Percentiles rank a stretch among this genome's conserved stretches.
phyloP scores from a whole-genome alignment of 2,797 vertebrate genomes.

The Cyclura pinguis region DNA sequence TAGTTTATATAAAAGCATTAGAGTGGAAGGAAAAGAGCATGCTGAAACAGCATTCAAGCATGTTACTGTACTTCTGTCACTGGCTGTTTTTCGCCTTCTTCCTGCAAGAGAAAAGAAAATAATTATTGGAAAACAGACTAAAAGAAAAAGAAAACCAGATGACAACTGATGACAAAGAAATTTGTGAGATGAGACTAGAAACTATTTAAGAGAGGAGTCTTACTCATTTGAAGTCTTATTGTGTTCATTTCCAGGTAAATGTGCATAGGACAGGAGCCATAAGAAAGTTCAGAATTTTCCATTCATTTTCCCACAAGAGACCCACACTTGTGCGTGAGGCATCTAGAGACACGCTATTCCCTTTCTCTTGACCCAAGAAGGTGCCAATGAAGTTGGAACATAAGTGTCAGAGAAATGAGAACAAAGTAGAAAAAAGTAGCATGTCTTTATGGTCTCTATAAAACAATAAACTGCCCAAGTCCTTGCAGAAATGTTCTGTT shows the following conservation, averaged over 20 bases:
- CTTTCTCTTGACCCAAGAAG: neutral
- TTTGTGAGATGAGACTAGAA: slow-evolving; percentile 15
- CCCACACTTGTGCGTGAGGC: too few species aligned
- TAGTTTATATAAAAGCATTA: slow-evolving; percentile 27
- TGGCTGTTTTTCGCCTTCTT: slow-evolving; percentile 55
- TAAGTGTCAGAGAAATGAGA: neutral
- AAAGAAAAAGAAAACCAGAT: neutral
- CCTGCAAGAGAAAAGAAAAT: slow-evolving; percentile 45
- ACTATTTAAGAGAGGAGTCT: neutral
- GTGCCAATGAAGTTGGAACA: neutral
- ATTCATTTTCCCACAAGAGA: neutral
- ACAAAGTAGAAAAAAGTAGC: neutral
- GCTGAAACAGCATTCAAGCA: neutral
- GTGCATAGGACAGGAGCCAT: slow-evolving; percentile 3
- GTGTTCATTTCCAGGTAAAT: neutral
- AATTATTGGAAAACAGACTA: slow-evolving; percentile 18
- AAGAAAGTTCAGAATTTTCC: neutral
- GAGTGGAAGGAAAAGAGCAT: slow-evolving; percentile 34
- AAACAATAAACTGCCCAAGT: neutral
- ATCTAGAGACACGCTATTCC: neutral
- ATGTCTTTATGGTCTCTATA: neutral
- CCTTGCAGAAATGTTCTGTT: too few species aligned
- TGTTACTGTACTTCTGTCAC: slow-evolving; percentile 64
- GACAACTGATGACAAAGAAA: neutral
- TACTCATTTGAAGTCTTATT: slow-evolving; percentile 1